A percentile compares a stretch with the other conserved stretches of the same genome.
These are phyloP conservation scores for Xenopus borealis DNA, from an alignment of 2,113 vertebrate genomes.

Conservation along the genomic window DNA sequence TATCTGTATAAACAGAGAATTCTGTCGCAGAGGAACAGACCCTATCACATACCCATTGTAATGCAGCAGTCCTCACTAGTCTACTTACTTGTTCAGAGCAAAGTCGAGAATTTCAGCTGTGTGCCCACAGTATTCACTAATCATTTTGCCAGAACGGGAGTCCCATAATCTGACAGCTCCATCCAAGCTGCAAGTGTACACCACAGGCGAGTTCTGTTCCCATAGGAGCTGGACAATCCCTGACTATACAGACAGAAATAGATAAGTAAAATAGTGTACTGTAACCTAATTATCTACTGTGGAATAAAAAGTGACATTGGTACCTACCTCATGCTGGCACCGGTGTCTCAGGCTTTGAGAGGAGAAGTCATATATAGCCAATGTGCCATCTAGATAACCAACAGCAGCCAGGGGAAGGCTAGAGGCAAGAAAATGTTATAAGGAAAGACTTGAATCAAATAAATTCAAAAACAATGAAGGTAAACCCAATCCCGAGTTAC, in stretches of 20 bases:
- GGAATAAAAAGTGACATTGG: too few species aligned
- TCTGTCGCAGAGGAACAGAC: too few species aligned
- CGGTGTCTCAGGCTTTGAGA: constrained; percentile 82
- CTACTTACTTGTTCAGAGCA: constrained; percentile 78
- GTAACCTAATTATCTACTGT: too few species aligned
- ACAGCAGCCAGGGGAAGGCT: constrained; percentile 89
- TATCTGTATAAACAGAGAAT: too few species aligned
- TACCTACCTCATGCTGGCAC: constrained; percentile 72
- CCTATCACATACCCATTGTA: too few species aligned
- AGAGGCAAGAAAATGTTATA: not conserved
- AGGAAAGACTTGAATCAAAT: too few species aligned
- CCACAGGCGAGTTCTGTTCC: constrained; percentile 84
- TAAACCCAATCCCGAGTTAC: too few species aligned
- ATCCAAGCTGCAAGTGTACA: constrained; percentile 88
- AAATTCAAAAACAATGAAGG: too few species aligned
- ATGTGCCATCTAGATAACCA: constrained; percentile 87
- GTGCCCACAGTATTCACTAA: constrained; percentile 89
- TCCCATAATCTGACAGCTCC: constrained; percentile 88
- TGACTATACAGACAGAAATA: constrained; percentile 61
- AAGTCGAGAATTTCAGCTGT: constrained; percentile 89
- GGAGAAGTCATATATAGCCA: constrained; percentile 87
- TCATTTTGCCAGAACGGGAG: constrained; percentile 77
- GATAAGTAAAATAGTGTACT: too few species aligned
- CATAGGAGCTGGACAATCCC: constrained; percentile 90
- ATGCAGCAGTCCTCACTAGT: too few species aligned